Base-by-base conservation (phyloP, 2,113 vertebrate species). In the Oophaga pumilio region DNA sequence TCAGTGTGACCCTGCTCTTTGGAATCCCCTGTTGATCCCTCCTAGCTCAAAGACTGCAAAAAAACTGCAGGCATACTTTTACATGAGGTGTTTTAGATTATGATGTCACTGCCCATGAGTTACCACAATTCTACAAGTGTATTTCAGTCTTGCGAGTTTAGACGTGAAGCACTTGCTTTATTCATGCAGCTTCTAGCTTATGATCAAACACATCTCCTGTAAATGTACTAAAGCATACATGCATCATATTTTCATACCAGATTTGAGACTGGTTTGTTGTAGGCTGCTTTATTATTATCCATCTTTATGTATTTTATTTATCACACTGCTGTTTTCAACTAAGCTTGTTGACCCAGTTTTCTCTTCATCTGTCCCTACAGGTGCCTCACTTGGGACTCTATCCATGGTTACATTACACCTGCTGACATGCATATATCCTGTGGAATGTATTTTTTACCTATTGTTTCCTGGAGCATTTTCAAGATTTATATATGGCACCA, bases 391-490 rank as follows among this genome's bases (percentile, higher is more conserved):
- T 83, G 81, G 64, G 81, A 83, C 43, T 83, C 43, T 69, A 83
- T 17, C 81, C 81, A 83, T 83, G 62, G 81, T 53, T 68, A 83
- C 81, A 26, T 83, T 69, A 83, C 81, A 83, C 62, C 81, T 69
- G 80, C 80, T 82, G n/a, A 68, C 80, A 60, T 33, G 43, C 26
- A 81, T 59, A 43, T 28, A 83, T 83, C 62, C 81, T 69, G 62
- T 69, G 62, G 20, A 82, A 24, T 83, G 81, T 68, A 24, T 83
- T 83, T 60, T 69, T 69, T 83, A 53, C 81, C 12, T 53, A 17
- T 83, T 83, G 50, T 66, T 82, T 52, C 80, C 22, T 53, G 43
- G 80, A 68, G 49, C 13, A 49, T 69, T 53, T 68, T 69, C 22
- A 53, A 56, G 33, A n/a, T 68, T 53, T 68, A 17, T 2, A 69